A percentile compares a stretch with the other conserved stretches of the same genome.
phyloP scores from a whole-genome alignment of 2,888 invertebrate species.

The Cyaniris semiargus region DNA sequence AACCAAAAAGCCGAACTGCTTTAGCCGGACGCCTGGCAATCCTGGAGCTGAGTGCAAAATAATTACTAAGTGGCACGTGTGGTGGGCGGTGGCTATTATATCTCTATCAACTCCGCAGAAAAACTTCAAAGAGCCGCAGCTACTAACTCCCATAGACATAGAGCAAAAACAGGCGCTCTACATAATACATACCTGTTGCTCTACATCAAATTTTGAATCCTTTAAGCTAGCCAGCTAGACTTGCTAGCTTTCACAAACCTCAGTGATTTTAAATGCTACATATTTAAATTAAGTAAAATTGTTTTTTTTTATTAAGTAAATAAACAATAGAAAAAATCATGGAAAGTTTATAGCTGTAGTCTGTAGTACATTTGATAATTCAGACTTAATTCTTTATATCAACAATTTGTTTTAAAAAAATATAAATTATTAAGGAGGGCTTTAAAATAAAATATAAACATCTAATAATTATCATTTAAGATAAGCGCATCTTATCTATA shows the following conservation, averaged over 20 bases:
- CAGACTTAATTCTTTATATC: too few relatives aligned
- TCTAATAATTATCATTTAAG: neutral
- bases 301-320: too few relatives aligned
- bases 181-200: neutral
- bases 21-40: neutral
- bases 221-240: too few relatives aligned
- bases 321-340: too few relatives aligned
- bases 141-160: neutral
- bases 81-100: neutral
- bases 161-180: neutral
- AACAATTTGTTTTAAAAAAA: too few relatives aligned
- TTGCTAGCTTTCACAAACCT: too few relatives aligned
- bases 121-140: neutral
- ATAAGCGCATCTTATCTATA: neutral
- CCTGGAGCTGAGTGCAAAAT: neutral
- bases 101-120: neutral
- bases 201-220: neutral
- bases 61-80: conserved; percentile 8
- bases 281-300: too few relatives aligned
- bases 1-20: too few relatives aligned
- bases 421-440: neutral
- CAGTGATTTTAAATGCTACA: too few relatives aligned
- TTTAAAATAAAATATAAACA: neutral
- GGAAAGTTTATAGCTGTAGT: too few relatives aligned
- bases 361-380: too few relatives aligned